Conservation (phyloP, 2,797 vertebrate genomes). For the Bufotes viridis region DNA sequence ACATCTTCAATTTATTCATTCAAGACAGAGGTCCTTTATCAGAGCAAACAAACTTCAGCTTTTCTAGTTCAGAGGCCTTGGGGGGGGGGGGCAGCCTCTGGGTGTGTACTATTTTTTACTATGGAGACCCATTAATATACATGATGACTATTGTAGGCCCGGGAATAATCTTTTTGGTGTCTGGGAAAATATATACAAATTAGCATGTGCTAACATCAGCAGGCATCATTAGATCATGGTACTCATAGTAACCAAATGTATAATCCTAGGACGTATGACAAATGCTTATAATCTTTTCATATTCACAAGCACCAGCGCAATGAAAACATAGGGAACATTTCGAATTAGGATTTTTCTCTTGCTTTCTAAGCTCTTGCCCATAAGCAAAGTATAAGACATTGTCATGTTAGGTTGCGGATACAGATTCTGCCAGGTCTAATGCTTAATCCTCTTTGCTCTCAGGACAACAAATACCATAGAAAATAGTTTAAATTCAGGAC, state of each 20-base stretch:
- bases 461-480: neutral
- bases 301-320: neutral
- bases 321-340: neutral
- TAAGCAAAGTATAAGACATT: constrained; percentile 14
- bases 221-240: too few relatives aligned
- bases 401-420: neutral
- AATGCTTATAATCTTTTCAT: neutral
- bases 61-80: too few relatives aligned
- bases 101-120: too few relatives aligned
- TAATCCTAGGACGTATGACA: neutral
- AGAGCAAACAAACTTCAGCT: too few relatives aligned
- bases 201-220: too few relatives aligned
- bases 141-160: too few relatives aligned
- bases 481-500: neutral
- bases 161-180: too few relatives aligned
- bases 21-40: too few relatives aligned
- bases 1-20: too few relatives aligned
- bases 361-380: neutral
- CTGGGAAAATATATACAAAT: too few relatives aligned
- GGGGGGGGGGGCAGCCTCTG: too few relatives aligned
- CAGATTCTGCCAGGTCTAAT: neutral
- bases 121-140: too few relatives aligned
- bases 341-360: neutral
- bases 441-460: constrained; percentile 7
- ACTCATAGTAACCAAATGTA: neutral